Percentiles rank a stretch among this genome's conserved stretches.
Evolutionary conservation across 2,888 invertebrate genomes (phyloP).

Genomic region (Drosophila glabriapex): DNA sequence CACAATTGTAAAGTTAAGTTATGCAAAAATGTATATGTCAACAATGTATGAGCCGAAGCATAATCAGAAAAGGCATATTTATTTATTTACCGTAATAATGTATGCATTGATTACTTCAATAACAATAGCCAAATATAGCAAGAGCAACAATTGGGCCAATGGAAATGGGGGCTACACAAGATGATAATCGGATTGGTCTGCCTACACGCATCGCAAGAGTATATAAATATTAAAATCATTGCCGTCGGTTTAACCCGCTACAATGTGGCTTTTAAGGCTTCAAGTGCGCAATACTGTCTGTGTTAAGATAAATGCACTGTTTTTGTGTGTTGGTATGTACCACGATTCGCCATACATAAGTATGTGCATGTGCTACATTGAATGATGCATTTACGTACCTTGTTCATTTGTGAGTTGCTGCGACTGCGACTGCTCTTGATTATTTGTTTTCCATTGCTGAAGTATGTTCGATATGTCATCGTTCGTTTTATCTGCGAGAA

Average conservation of each 20-base stretch:
- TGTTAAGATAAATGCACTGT: slow-evolving; percentile 12
- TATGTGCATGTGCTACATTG: slow-evolving; percentile 1
- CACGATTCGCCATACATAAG: slow-evolving; percentile 12
- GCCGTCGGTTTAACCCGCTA: slow-evolving; percentile 59
- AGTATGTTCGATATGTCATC: slow-evolving; percentile 85
- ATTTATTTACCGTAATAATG: too few relatives aligned
- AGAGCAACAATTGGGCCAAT: neutral
- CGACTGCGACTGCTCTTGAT: slow-evolving; percentile 58
- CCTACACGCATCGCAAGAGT: slow-evolving; percentile 3
- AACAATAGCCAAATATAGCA: neutral
- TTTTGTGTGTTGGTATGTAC: slow-evolving; percentile 11
- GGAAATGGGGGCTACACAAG: neutral
- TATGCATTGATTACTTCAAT: too few relatives aligned
- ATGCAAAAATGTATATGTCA: too few relatives aligned
- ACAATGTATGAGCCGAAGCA: too few relatives aligned
- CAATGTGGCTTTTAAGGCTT: slow-evolving; percentile 61
- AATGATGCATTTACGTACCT: slow-evolving; percentile 63
- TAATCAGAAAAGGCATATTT: too few relatives aligned
- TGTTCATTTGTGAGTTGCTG: slow-evolving; percentile 73
- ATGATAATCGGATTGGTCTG: neutral
- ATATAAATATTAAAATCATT: slow-evolving; percentile 39
- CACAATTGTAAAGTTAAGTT: too few relatives aligned
- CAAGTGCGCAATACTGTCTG: slow-evolving; percentile 37
- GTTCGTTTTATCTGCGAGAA: slow-evolving; percentile 84
- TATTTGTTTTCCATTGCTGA: slow-evolving; percentile 85